Percentiles rank a stretch among this genome's conserved stretches.
phyloP scores from a whole-genome alignment of 2,113 vertebrate species.

The Prochilodus magdalenae region DNA sequence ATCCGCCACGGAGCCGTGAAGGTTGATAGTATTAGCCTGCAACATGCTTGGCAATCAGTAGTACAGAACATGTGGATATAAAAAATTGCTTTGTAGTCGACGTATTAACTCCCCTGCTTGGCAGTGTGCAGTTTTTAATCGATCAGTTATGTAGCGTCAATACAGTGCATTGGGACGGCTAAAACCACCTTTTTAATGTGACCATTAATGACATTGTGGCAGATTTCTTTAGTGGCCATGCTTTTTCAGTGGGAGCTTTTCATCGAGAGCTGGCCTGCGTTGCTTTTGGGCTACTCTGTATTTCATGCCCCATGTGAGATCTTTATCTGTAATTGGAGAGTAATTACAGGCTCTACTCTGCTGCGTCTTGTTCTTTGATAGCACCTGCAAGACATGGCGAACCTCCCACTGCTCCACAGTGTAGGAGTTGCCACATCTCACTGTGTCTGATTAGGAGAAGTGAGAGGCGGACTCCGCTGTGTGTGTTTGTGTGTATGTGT shows the following conservation, averaged over 20 bases:
- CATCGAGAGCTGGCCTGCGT: conserved; percentile 45
- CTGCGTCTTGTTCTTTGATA: conserved; percentile 64
- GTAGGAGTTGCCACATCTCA: conserved; percentile 60
- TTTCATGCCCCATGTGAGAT: conserved; percentile 61
- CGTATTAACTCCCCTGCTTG: conserved; percentile 4
- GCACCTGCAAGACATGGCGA: conserved; percentile 72
- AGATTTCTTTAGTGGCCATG: conserved; percentile 5
- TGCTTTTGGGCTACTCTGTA: conserved; percentile 31
- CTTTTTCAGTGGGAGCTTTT: conserved; percentile 19
- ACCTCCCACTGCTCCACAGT: conserved; percentile 65
- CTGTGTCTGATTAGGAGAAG: conserved; percentile 66
- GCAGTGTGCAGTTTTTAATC: background rate
- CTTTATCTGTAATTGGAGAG: conserved; percentile 75
- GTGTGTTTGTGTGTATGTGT: conserved; percentile 34
- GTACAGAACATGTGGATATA: conserved; percentile 14
- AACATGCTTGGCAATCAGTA: conserved; percentile 21
- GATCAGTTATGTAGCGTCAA: background rate
- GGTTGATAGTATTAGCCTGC: conserved; percentile 67
- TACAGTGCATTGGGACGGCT: background rate
- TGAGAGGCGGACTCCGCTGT: conserved; percentile 21
- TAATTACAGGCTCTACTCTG: conserved; percentile 69
- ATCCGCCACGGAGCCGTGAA: conserved; percentile 69
- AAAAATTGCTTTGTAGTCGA: background rate
- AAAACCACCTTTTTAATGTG: background rate
- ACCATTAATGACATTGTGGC: background rate